Evolutionary conservation across 2,888 invertebrate species (phyloP), one percentile per base, ranked within the genome.

Genomic region (Meloe dianella): DNA sequence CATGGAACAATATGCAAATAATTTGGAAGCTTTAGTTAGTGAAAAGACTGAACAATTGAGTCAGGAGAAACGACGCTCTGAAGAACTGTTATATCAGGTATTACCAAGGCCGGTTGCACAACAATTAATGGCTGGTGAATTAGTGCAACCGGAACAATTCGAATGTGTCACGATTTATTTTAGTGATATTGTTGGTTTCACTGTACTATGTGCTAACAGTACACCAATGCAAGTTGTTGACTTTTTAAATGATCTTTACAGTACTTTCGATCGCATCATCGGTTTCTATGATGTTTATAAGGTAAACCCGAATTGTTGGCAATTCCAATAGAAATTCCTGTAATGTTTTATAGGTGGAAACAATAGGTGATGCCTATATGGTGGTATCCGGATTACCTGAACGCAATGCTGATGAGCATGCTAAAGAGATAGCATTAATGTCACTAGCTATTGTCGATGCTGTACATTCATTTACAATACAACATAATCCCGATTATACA

Each of bases 1-100:
- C 51, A 97, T 98, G 97, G 98, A 98, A 82, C 97, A 97, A 81
- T 98, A 98, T 82, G 98, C 98, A 22, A 96, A 96, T 82, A 98
- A 98, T 83, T 87, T 98, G 78, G 98, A 98, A 83, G 92, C 92
- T 0, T 85, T 98, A 6, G 98, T 98, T 0, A 96, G 97, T 78
- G 97, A 98, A 84, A 92, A 98, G 83, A 98, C 98, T 0, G 94
- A 96, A 74, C 97, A 97, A 80, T 87, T 98, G 63, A 92, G 97
- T 61, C 89, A 96, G 81, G 97, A 98, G 84, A 98, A 98, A 84
- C 88, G 95, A 65, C 89, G 97, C 64, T 98, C 97, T 2, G 98
- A 98, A 83, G 97, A 98, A 80, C 85, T 98, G 12, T 86, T 98
- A 0, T 98, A 97, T 81, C 96, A 97, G 86, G 95, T 81, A 57